Conservation (phyloP, 2,797 vertebrate genomes). For the Molossus molossus region DNA sequence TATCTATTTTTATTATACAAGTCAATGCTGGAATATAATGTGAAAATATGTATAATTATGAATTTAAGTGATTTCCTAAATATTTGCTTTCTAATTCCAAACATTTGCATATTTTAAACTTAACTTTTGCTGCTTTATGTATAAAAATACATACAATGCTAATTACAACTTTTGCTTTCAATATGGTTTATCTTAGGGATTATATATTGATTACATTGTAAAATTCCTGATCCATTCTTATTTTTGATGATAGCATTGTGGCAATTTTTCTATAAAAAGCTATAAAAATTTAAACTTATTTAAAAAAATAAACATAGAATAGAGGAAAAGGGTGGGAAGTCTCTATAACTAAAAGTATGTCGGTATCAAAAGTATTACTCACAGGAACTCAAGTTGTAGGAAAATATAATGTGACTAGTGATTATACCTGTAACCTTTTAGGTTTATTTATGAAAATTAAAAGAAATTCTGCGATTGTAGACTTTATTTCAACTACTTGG, state of each 20-base stretch:
- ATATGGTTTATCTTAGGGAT: neutral
- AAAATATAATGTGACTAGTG: neutral
- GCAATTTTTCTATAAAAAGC: constrained; percentile 28
- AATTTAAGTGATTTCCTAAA: constrained; percentile 58
- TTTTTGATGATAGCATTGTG: constrained; percentile 16
- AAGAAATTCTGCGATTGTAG: constrained; percentile 8
- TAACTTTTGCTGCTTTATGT: neutral
- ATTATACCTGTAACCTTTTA: neutral
- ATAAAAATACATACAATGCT: neutral
- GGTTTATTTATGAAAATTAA: constrained; percentile 33
- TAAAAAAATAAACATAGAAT: neutral
- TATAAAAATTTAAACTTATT: neutral
- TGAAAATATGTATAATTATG: constrained; percentile 27
- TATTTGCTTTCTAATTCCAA: constrained; percentile 12
- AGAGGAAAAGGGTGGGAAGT: neutral
- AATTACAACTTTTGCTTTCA: constrained; percentile 16
- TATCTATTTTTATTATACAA: constrained; percentile 46
- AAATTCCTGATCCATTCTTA: neutral
- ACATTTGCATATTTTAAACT: constrained; percentile 25
- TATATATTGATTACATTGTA: neutral
- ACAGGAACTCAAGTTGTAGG: neutral
- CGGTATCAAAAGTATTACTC: neutral
- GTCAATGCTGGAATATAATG: neutral
- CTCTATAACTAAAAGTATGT: neutral
- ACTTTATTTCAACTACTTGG: neutral